phyloP scores from a whole-genome alignment of 2,797 vertebrate species.

The Acipenser transmontanus region DNA sequence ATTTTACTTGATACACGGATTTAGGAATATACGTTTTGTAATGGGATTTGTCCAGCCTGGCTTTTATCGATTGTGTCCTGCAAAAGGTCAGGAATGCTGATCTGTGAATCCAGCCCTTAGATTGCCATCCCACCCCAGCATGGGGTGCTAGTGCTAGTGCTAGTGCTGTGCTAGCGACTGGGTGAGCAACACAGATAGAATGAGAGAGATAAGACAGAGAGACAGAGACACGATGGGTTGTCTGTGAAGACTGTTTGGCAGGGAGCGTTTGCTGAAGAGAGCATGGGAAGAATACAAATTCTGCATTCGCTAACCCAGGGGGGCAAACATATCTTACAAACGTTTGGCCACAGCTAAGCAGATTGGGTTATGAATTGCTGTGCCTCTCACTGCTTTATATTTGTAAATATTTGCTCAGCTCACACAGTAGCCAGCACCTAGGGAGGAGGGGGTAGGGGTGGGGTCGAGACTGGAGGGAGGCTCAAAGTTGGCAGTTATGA shows the following conservation, averaged over 20 bases:
- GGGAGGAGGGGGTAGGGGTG: slow-evolving; percentile 26
- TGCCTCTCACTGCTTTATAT: background rate
- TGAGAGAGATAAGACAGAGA: slow-evolving; percentile 22
- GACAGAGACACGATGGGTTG: slow-evolving; percentile 15
- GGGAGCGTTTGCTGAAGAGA: too few relatives aligned
- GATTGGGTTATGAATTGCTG: background rate
- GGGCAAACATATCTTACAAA: background rate
- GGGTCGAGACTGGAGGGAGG: slow-evolving; percentile 13
- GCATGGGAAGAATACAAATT: too few relatives aligned
- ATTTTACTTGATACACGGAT: too few relatives aligned
- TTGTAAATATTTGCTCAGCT: background rate
- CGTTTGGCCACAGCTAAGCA: too few relatives aligned
- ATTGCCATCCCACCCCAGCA: background rate
- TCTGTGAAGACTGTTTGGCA: background rate
- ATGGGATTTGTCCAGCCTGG: too few relatives aligned
- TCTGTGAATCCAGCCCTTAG: background rate
- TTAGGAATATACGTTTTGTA: too few relatives aligned
- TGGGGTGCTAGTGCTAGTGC: background rate
- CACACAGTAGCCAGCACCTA: slow-evolving; percentile 48
- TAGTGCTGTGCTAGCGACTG: slow-evolving; percentile 29
- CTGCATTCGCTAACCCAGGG: background rate
- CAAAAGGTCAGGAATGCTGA: too few relatives aligned
- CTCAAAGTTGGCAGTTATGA: slow-evolving; percentile 39
- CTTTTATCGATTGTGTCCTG: too few relatives aligned
- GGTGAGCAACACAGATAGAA: slow-evolving; percentile 46